phyloP scores from a whole-genome alignment of 2,797 vertebrate species.

The Melanotaenia maccullochi region DNA sequence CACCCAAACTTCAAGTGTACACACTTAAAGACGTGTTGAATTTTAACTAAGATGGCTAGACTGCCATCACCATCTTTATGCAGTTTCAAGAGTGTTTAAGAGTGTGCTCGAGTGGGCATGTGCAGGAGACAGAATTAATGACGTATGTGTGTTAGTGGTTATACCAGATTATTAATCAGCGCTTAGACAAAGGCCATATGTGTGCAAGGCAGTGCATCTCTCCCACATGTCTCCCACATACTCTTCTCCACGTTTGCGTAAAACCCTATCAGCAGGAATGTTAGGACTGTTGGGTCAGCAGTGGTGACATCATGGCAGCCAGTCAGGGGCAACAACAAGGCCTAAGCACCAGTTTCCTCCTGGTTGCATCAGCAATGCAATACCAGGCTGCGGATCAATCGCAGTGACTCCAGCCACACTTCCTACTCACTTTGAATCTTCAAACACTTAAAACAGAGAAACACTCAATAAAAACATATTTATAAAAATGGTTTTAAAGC shows the following conservation, averaged over 20 bases:
- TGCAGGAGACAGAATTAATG: constrained; percentile 73
- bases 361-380: constrained; percentile 66
- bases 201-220: constrained; percentile 61
- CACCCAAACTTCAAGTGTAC: constrained; percentile 38
- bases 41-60: constrained; percentile 70
- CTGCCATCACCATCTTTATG: constrained; percentile 58
- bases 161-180: constrained; percentile 75
- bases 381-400: constrained; percentile 50
- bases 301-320: constrained; percentile 78
- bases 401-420: constrained; percentile 30
- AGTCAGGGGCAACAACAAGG: constrained; percentile 61
- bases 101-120: constrained; percentile 62
- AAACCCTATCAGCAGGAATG: constrained; percentile 75
- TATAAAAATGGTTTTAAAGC: neutral
- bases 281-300: constrained; percentile 76
- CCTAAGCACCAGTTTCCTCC: constrained; percentile 65
- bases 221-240: constrained; percentile 56
- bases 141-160: constrained; percentile 45
- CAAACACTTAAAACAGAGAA: constrained; percentile 20
- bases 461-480: neutral
- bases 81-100: constrained; percentile 49
- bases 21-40: constrained; percentile 74
- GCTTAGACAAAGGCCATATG: constrained; percentile 76
- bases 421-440: constrained; percentile 28
- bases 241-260: constrained; percentile 50